Base-by-base conservation (phyloP, 2,888 invertebrate species). In the Lymantria dispar region DNA sequence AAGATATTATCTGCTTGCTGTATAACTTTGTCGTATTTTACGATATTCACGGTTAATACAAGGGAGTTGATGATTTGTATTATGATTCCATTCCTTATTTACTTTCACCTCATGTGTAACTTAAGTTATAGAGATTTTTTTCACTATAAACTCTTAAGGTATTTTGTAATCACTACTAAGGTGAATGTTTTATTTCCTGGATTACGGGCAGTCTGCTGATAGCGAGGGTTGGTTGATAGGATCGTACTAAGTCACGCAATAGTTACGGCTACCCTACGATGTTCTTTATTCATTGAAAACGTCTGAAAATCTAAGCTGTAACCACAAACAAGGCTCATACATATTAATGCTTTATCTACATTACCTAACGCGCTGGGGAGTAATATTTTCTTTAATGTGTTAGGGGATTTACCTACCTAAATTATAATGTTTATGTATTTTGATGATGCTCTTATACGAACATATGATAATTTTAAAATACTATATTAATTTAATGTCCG, bases 311-410 rank as follows among this genome's bases (percentile, higher is more conserved):
- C 86, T 83, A 83, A 84, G 78, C 76, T 71, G 70, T 75, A 67
- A 62, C 83, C 79, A 71, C 84, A 85, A 85, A 85, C 87, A 87
- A 82, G 82, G 57, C 78, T 88, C 87, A 88, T 89, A 84, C 89
- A 89, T 88, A 87, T 88, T 88, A 83, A 89, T 89, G 83, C 77
- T 80, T 83, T 84, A 83, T 85, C 80, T 82, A 83, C 87, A 82
- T 84, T 83, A 75, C 78, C 81, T 75, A 78, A 78, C 75, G 73
- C 76, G 72, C 73, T 60, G 65, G 71, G 70, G 76, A 80, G 75
- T 72, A 72, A 76, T 76, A 76, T 73, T 69, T 72, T 74, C 73
- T 76, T 78, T 83, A 83, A 82, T 83, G 84, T 84, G 78, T 84
- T 83, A 79, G 80, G 78, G 77, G 77, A 76, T 77, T 80, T 76